Conservation (phyloP, 2,113 vertebrate genomes). For the Catharus bicknelli region DNA sequence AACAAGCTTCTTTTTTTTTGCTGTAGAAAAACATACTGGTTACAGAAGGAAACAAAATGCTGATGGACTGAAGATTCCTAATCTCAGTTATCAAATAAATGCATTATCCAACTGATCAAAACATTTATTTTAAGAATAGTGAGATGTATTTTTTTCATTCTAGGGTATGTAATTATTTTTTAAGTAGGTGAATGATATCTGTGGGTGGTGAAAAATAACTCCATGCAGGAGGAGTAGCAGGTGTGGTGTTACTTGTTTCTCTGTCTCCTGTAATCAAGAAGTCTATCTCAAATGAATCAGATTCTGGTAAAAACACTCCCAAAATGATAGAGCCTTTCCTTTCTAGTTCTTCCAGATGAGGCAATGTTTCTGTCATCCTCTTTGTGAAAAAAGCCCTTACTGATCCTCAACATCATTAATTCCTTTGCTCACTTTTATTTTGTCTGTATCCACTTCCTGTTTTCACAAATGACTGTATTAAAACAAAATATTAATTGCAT, state of each 20-base stretch:
- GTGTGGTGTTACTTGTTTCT: not conserved
- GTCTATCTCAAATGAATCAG: not conserved
- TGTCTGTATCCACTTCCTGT: not conserved
- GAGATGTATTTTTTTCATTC: not conserved
- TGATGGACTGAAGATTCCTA: not conserved
- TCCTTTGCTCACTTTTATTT: not conserved
- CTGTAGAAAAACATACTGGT: not conserved
- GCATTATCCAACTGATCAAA: not conserved
- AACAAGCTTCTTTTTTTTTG: not conserved
- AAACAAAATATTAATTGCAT: not conserved
- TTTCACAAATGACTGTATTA: not conserved
- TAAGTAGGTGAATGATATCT: not conserved
- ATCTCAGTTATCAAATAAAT: not conserved
- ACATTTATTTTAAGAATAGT: not conserved
- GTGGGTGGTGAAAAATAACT: not conserved
- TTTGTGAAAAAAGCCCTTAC: not conserved
- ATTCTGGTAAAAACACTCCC: not conserved
- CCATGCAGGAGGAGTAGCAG: not conserved
- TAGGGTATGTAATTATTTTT: not conserved
- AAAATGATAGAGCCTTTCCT: not conserved
- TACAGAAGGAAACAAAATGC: not conserved
- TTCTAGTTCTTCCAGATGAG: not conserved
- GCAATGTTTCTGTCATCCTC: not conserved
- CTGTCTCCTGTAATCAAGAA: not conserved
- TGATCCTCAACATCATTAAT: rapidly evolving